Evolutionary conservation across 2,888 invertebrate species (phyloP).

Genomic region (Chydorus sphaericus): DNA sequence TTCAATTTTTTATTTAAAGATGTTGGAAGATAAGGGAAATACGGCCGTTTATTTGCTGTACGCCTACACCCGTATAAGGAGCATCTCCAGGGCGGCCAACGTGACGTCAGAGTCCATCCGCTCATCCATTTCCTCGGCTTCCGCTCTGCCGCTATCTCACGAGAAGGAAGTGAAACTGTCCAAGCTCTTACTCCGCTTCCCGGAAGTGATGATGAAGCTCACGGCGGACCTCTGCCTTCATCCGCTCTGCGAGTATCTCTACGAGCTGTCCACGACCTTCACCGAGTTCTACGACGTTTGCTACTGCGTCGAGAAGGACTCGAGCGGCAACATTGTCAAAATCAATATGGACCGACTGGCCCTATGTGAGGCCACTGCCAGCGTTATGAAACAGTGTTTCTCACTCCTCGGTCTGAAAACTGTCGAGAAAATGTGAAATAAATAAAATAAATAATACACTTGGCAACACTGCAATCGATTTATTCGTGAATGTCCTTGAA

Average conservation of each 20-base stretch:
- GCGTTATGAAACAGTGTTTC: slow-evolving; percentile 73
- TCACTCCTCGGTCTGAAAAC: slow-evolving; percentile 80
- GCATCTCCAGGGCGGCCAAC: slow-evolving; percentile 67
- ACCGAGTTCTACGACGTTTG: slow-evolving; percentile 96
- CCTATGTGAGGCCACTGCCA: slow-evolving; percentile 82
- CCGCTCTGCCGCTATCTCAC: slow-evolving; percentile 56
- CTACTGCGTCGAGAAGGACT: slow-evolving; percentile 90
- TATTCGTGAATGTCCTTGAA: too few species aligned
- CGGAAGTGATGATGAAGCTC: slow-evolving; percentile 70
- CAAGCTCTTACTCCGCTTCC: slow-evolving; percentile 49
- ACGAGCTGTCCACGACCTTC: slow-evolving; percentile 82
- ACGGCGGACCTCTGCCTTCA: slow-evolving; percentile 69
- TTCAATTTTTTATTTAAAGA: slow-evolving; percentile 33
- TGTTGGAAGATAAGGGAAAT: slow-evolving; percentile 97
- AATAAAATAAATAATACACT: too few species aligned
- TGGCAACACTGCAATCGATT: too few species aligned
- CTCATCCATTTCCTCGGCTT: slow-evolving; percentile 42
- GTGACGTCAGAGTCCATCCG: slow-evolving; percentile 45
- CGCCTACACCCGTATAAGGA: slow-evolving; percentile 83
- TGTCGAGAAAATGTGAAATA: slow-evolving; percentile 68
- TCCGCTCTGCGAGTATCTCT: slow-evolving; percentile 84
- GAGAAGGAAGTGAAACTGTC: slow-evolving; percentile 89
- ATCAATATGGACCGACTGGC: slow-evolving; percentile 75
- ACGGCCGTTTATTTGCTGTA: slow-evolving; percentile 96
- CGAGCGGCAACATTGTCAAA: slow-evolving; percentile 52